Evolutionary conservation across 2,113 vertebrate genomes (phyloP).

Genomic region (Lynx canadensis): DNA sequence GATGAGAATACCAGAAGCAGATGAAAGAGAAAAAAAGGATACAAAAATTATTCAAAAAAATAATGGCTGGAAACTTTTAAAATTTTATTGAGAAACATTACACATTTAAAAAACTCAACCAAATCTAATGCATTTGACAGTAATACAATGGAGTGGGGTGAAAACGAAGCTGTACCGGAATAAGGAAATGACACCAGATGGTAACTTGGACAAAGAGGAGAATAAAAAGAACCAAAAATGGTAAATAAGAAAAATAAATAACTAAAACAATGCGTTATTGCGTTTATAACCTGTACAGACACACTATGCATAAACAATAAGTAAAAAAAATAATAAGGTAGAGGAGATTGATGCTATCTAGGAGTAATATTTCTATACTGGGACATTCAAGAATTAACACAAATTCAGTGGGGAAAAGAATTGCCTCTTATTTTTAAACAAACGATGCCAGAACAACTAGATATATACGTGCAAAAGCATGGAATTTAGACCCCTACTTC

Average conservation of each 20-base stretch:
- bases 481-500: not conserved
- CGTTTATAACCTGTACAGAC: not conserved
- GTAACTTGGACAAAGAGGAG: not conserved
- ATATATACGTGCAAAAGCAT: not conserved
- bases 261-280: not conserved
- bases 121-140: not conserved
- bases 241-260: not conserved
- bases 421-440: not conserved
- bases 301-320: not conserved
- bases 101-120: not conserved
- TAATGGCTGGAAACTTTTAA: not conserved
- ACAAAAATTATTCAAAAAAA: not conserved
- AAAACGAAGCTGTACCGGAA: not conserved
- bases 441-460: not conserved
- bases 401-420: not conserved
- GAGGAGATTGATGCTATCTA: not conserved
- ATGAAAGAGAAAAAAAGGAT: not conserved
- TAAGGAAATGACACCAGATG: not conserved
- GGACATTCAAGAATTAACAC: not conserved
- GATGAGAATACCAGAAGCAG: not conserved
- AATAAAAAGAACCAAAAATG: not conserved
- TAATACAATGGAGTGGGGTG: too few relatives aligned
- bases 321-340: not conserved
- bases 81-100: not conserved
- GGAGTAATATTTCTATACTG: not conserved